Percentiles rank a stretch among this genome's conserved stretches.
Evolutionary conservation across 2,888 invertebrate species (phyloP).

Genomic region (Agrotis exclamationis): DNA sequence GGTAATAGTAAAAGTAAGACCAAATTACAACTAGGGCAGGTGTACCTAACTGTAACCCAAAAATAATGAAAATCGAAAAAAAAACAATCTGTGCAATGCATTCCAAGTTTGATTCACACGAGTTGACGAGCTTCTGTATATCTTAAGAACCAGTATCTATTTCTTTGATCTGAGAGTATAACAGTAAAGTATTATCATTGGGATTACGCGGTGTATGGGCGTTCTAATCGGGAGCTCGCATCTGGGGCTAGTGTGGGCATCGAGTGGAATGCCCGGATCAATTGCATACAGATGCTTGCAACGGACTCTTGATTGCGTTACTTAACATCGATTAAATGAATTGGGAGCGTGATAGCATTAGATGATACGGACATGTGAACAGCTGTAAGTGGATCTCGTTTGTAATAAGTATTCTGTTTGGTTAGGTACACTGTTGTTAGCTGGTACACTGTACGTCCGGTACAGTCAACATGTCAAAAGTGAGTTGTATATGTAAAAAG

Average conservation of each 20-base stretch:
- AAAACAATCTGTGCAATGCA: neutral
- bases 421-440: neutral
- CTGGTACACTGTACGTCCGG: neutral
- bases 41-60: neutral
- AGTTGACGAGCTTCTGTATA: conserved; percentile 14
- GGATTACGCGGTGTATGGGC: conserved; percentile 63
- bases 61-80: neutral
- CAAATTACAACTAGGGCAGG: neutral
- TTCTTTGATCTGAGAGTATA: no score
- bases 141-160: conserved; percentile 44
- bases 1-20: neutral
- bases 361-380: conserved; percentile 54
- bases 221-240: conserved; percentile 61
- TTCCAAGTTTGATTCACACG: conserved; percentile 15
- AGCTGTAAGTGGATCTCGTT: conserved; percentile 39
- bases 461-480: neutral
- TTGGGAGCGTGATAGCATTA: conserved; percentile 66
- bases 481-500: neutral
- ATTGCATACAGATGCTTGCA: conserved; percentile 77
- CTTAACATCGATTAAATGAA: conserved; percentile 71
- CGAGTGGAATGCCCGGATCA: conserved; percentile 74
- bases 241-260: conserved; percentile 59
- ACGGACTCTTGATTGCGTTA: conserved; percentile 73
- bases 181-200: conserved; percentile 55
- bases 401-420: conserved; percentile 9